These are phyloP conservation scores for Peribatodes rhomboidaria DNA, from an alignment of 2,888 invertebrate species.

Conservation along the genomic window DNA sequence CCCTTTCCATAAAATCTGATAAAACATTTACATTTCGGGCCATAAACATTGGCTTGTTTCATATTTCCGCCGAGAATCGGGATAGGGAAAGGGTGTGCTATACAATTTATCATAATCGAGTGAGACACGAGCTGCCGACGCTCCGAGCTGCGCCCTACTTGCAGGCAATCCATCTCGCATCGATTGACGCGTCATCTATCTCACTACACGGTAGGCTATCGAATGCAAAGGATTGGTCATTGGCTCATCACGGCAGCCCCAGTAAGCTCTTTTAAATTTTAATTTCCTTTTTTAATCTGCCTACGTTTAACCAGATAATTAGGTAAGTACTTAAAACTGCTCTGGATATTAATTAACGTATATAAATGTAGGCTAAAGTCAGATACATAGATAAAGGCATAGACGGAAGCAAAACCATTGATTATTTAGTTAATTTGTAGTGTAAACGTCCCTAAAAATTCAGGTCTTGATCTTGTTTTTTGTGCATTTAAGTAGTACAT, in stretches of 20 bases:
- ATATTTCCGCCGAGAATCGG: conserved; percentile 18
- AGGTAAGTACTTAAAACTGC: too few relatives aligned
- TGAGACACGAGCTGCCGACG: conserved; percentile 16
- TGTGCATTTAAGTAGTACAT: too few relatives aligned
- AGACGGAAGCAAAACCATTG: too few relatives aligned
- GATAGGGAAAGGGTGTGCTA: conserved; percentile 23
- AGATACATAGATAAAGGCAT: too few relatives aligned
- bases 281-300: too few relatives aligned
- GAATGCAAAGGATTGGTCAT: conserved; percentile 14
- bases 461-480: too few relatives aligned
- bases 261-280: background rate
- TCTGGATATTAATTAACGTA: too few relatives aligned
- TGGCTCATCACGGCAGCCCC: background rate
- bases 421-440: too few relatives aligned
- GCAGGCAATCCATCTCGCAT: conserved; percentile 30
- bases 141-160: conserved; percentile 23
- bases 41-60: conserved; percentile 20
- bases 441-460: too few relatives aligned
- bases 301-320: too few relatives aligned
- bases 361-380: too few relatives aligned
- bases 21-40: conserved; percentile 25
- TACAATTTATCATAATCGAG: conserved; percentile 40
- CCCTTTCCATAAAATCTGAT: conserved; percentile 20
- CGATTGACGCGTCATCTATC: conserved; percentile 34
- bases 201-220: conserved; percentile 12